Base-by-base conservation (phyloP, 2,113 vertebrate species). In the Chaenocephalus aceratus region DNA sequence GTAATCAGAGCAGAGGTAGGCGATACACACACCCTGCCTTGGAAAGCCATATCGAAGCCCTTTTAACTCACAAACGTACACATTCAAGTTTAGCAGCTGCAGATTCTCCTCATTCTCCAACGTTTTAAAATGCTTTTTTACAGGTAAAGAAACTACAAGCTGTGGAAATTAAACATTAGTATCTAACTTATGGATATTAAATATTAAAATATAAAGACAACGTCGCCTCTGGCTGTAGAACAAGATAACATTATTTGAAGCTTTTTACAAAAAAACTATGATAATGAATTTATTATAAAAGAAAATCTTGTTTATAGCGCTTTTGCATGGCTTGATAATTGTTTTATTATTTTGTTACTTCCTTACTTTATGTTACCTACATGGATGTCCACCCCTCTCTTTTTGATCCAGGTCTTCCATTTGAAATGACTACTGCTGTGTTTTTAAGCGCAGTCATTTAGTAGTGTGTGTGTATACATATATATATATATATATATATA, bases 321-420 rank as follows among this genome's bases (percentile, higher is more conserved):
- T 82, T 77, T 48, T 53, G 12, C 58, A 61, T 56, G 53, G 41
- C 5, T 61, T 26, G 16, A 41, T 84, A 7, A 6, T 60, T 34
- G 16, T 5, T 15, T 6, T 41, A 6, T 41, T 41, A 41, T 41
- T 41, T 41, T 41, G 36, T 41, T 41, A 41, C 30, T 30, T 26
- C 61, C 34, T 14, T 57, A 30, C 30, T 30, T 30, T 30, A 26
- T n/a, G 23, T 72, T 44, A 30, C 15, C 46, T 49, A 48, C 4
- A 41, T 46, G 41, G 23, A 45, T 51, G 53, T 58, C 11, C 10
- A 54, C 21, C 52, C 44, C 46, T 41, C 36, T 41, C 34, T 21
- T 75, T 62, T 44, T 54, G 45, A 88, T 77, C 82, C 81, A 86
- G 61, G 85, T 89, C 86, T 92, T 90, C 87, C 90, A 88, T 67